Base-by-base conservation (phyloP, 1,140 invertebrate species). In the Dendroctonus ponderosae region DNA sequence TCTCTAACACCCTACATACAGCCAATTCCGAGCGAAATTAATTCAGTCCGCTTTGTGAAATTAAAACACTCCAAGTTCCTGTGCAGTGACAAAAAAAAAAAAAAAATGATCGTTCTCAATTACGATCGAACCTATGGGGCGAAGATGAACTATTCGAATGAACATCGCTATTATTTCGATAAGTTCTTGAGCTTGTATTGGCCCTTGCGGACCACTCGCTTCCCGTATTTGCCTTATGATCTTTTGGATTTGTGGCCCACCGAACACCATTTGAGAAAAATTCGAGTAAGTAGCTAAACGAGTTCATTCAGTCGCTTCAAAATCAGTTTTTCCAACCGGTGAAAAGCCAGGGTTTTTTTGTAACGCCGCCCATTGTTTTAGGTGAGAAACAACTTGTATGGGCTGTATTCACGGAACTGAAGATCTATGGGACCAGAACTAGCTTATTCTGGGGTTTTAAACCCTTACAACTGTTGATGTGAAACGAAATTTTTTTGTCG, bases 201-300 rank as follows among this genome's bases (percentile, higher is more conserved):
- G 70, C 62, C 67, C 15, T 44, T 71, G 14, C 56, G 70, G 43
- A 49, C 41, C 5, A 40, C 43, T 40, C 58, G 58, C 40, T 65
- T 48, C 38, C 67, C 56, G 11, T 63, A 40, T 49, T 64, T 68
- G 63, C 70, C 70, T 9, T 49, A 49, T 37, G 63, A 69, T 41
- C 49, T 71, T 9, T 56, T 62, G 53, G 62, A 71, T 60, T 63
- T 69, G 56, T 71, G 67, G 70, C 70, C 70, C 39, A 71, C 70
- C 26, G 70, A 71, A 58, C 67, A 71, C 59, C 70, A 71, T 42
- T 42, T 71, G 8, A 69, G 70, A 46, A 62, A 71, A 67, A 67
- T 71, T 40, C 61, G 70, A 59, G 70, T 71, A 62, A 71, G 70
- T 61, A 54, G 15, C 43, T 42, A 7, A 56, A 12, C 44, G 44